phyloP scores from a whole-genome alignment of 2,797 vertebrate species.

The Jordanella pulchra region DNA sequence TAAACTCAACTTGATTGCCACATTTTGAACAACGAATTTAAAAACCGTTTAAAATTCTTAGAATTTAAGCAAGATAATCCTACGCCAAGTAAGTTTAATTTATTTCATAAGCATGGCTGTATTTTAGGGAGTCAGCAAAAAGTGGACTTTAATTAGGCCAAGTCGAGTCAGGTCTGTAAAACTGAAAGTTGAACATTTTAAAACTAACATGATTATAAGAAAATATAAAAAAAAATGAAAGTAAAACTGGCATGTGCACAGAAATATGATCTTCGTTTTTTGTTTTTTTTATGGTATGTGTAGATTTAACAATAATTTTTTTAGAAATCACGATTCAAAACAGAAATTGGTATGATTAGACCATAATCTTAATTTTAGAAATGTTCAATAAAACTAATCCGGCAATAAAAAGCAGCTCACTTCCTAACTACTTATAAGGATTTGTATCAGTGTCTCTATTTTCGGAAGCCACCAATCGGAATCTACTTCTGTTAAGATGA shows the following conservation, averaged over 20 bases:
- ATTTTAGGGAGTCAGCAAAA: neutral
- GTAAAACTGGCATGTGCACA: neutral
- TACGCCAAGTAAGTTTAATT: neutral
- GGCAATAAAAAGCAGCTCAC: conserved; percentile 32
- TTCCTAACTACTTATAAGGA: conserved; percentile 43
- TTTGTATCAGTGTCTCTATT: conserved; percentile 24
- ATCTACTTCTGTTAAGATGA: conserved; percentile 46
- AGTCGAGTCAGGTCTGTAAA: neutral
- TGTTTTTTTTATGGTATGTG: too few relatives aligned
- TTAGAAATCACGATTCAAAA: neutral
- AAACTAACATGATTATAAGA: neutral
- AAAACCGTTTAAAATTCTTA: neutral
- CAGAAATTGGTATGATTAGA: neutral
- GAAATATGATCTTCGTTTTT: neutral
- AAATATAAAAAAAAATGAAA: too few relatives aligned
- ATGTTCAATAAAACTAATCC: neutral
- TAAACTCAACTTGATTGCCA: neutral
- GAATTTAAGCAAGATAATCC: neutral
- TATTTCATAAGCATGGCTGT: neutral
- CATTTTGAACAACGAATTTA: neutral
- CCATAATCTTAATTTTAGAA: neutral
- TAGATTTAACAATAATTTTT: conserved; percentile 2
- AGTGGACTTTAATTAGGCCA: too few relatives aligned
- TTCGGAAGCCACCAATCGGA: conserved; percentile 15
- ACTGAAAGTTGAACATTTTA: neutral